Conservation (phyloP, 2,888 invertebrate species). For the Arrhopalites spinosus region DNA sequence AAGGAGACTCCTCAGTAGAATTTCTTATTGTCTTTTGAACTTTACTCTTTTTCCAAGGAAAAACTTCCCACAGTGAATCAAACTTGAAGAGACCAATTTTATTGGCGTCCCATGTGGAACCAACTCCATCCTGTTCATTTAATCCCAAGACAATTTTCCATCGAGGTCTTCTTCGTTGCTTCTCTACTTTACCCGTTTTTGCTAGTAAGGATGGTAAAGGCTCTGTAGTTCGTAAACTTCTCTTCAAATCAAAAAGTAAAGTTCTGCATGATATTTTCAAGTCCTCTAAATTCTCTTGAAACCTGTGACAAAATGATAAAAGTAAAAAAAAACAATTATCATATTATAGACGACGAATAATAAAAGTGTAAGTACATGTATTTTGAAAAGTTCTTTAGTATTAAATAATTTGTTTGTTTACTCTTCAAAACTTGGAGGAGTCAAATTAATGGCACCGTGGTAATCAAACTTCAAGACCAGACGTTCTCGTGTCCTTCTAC, state of each 20-base stretch:
- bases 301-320: neutral
- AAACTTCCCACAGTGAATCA: too few species aligned
- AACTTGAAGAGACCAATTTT: neutral
- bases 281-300: neutral
- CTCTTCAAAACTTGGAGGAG: slow-evolving; percentile 6
- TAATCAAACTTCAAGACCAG: neutral
- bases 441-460: neutral
- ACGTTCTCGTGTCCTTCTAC: neutral
- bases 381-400: neutral
- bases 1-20: neutral
- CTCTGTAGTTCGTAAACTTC: neutral
- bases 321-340: neutral
- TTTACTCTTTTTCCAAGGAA: slow-evolving; percentile 7
- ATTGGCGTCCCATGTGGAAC: neutral
- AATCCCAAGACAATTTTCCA: neutral
- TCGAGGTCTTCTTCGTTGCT: neutral
- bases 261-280: neutral
- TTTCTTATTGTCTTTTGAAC: neutral
- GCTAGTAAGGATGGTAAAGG: neutral
- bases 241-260: slow-evolving; percentile 3
- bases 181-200: neutral
- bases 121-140: neutral
- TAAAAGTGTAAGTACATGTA: neutral
- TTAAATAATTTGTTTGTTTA: neutral
- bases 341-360: neutral